Evolutionary conservation across 1,140 invertebrate genomes (phyloP), one percentile per base, ranked within the genome.

Genomic region (Centruroides vittatus): DNA sequence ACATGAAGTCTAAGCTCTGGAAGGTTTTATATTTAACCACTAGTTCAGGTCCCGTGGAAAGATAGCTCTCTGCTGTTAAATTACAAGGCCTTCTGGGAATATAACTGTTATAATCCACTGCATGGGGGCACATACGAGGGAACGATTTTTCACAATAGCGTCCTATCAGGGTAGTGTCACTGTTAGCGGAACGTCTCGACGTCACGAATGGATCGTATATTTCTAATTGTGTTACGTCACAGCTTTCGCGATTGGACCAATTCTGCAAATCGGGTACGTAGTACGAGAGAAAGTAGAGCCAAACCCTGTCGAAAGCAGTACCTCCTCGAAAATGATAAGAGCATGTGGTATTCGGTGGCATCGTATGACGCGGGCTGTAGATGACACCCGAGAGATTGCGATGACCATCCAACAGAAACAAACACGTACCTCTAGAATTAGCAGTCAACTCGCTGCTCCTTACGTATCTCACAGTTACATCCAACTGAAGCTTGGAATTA

Each of bases 271-370:
- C 65, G 41, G 61, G 60, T 35, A 66, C 59, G 34, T 60, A 57
- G 50, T 64, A 66, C 11, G 63, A 64, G 4, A 89, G 77, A 54
- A 91, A 83, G 1, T 88, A 89, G 61, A 92, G 78, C 89, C 88
- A 91, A 0, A 91, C 85, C 50, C 85, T 82, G 73, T 89, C 86
- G 55, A 82, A 83, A 13, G 79, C 74, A 34, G 47, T 35, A 52
- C 82, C 81, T n/a, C 85, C 86, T 65, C 85, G 83, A 68, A 91
- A 81, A 68, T 89, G 86, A 72, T 90, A 92, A 12, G 89, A 78
- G 69, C 89, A 92, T 0, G 87, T 90, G 6, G 85, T 89, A 68
- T 90, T 90, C 0, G 86, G 82, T 0, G 89, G 83, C 47, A 91
- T 71, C 1, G 88, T 89, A 70, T 91, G 88, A 47, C 82, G 77